Evolutionary conservation across 2,113 vertebrate genomes (phyloP).

Genomic region (Oriolus oriolus): DNA sequence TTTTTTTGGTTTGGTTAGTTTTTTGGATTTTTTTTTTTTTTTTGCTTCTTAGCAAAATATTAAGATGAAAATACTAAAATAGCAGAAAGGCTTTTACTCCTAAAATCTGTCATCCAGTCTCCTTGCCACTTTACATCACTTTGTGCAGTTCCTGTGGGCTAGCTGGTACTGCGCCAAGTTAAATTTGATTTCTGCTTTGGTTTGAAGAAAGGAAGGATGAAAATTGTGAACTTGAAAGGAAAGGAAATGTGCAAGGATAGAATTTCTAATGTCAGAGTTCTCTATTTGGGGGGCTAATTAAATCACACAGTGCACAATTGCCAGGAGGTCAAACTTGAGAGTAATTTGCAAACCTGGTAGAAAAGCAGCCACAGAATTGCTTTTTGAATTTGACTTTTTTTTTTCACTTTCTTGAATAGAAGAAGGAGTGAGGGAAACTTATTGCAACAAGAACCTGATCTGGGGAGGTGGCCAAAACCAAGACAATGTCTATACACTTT

Average conservation of each 20-base stretch:
- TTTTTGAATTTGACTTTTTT: not conserved
- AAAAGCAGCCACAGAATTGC: not conserved
- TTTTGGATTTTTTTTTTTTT: not conserved
- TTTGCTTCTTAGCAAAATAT: not conserved
- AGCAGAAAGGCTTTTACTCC: constrained; percentile 6
- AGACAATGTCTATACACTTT: not conserved
- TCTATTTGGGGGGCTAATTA: not conserved
- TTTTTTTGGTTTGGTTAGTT: not conserved
- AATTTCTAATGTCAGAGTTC: not conserved
- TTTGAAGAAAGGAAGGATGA: not conserved
- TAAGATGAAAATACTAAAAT: constrained; percentile 31
- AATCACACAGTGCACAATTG: not conserved
- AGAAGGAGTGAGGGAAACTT: not conserved
- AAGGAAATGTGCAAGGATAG: not conserved
- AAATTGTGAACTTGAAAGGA: not conserved
- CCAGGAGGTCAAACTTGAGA: not conserved
- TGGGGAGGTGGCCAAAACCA: not conserved
- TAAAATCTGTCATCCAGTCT: constrained; percentile 1
- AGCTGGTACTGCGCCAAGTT: not conserved
- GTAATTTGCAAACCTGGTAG: not conserved
- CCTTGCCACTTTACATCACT: not conserved
- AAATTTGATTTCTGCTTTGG: not conserved
- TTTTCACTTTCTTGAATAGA: not conserved
- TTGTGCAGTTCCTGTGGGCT: not conserved
- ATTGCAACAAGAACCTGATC: not conserved